Conservation (phyloP, 2,888 invertebrate species). For the Ephialtes manifestator region DNA sequence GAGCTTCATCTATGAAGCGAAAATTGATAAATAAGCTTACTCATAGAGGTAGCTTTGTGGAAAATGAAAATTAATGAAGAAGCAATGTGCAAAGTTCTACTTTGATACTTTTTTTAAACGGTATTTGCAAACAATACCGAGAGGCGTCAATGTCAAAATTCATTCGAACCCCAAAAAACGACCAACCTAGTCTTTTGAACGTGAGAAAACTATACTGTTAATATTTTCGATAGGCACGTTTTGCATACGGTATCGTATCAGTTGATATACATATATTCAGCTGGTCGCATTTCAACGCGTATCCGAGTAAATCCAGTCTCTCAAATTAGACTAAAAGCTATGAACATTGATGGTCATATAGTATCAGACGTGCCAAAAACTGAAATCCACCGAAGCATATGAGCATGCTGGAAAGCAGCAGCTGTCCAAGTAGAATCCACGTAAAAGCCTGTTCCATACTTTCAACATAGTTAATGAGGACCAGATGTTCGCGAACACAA, state of each 20-base stretch:
- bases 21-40: no score
- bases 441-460: slow-evolving; percentile 70
- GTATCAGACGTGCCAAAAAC: slow-evolving; percentile 67
- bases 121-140: no score
- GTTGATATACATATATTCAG: no score
- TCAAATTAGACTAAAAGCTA: neutral
- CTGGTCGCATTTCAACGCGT: neutral
- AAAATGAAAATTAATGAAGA: no score
- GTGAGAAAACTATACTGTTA: neutral
- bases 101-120: no score
- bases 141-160: no score
- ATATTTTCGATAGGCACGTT: neutral
- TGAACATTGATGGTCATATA: slow-evolving; percentile 4
- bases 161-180: no score
- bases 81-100: no score
- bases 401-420: slow-evolving; percentile 73
- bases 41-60: no score
- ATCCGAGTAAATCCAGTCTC: neutral
- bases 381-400: slow-evolving; percentile 75
- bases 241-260: no score
- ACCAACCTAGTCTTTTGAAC: no score
- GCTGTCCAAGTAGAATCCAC: slow-evolving; percentile 71
- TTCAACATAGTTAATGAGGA: slow-evolving; percentile 68
- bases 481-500: slow-evolving; percentile 70
- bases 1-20: no score